Evolutionary conservation across 2,113 vertebrate species (phyloP).

Genomic region (Columba janthina): DNA sequence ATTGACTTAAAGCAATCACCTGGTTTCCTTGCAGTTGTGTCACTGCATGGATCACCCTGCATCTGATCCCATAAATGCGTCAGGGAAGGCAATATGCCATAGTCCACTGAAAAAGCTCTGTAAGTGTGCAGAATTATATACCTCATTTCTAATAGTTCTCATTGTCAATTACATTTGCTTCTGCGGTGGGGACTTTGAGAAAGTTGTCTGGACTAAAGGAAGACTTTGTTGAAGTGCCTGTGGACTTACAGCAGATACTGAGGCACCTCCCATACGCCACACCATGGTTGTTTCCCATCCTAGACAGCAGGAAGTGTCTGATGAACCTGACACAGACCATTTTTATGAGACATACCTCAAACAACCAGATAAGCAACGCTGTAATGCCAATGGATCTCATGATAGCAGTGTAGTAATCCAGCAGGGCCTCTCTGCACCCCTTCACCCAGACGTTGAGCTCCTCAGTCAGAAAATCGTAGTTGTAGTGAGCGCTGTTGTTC

Average conservation of each 20-base stretch:
- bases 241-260: not conserved
- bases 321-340: too few relatives aligned
- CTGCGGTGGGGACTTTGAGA: not conserved
- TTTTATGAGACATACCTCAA: constrained; percentile 78
- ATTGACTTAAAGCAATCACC: not conserved
- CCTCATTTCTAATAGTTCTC: not conserved
- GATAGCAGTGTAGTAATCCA: constrained; percentile 83
- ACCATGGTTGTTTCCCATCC: fast-evolving
- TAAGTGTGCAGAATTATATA: not conserved
- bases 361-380: constrained; percentile 84
- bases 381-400: constrained; percentile 83
- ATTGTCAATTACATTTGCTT: not conserved
- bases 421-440: constrained; percentile 83
- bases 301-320: not conserved
- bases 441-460: constrained; percentile 85
- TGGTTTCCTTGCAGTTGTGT: not conserved
- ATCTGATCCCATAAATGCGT: not conserved
- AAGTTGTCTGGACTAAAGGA: not conserved
- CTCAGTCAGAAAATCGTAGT: constrained; percentile 82
- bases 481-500: constrained; percentile 87
- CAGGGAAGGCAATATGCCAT: not conserved
- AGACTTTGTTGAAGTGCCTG: not conserved
- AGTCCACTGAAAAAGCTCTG: not conserved
- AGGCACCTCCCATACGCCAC: not conserved
- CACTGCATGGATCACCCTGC: not conserved